Evolutionary conservation across 2,888 invertebrate genomes (phyloP).

Genomic region (Morpho deidamia): DNA sequence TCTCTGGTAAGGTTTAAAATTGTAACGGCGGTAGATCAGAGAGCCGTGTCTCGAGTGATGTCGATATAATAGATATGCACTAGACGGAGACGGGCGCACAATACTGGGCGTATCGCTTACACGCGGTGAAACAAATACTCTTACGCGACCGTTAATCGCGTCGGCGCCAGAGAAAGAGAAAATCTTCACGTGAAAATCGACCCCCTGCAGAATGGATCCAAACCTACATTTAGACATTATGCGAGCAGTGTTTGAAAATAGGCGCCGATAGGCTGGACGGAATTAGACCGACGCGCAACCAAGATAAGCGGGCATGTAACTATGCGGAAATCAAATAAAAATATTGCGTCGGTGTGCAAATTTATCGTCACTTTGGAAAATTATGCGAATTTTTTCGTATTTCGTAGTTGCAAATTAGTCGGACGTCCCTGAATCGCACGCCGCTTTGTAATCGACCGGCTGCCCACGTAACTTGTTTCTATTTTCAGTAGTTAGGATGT

Average conservation of each 20-base stretch:
- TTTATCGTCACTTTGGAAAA: conserved; percentile 60
- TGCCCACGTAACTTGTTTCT: conserved; percentile 66
- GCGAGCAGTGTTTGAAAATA: conserved; percentile 55
- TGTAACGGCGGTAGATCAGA: conserved; percentile 57
- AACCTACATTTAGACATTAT: conserved; percentile 52
- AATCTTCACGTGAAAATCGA: conserved; percentile 61
- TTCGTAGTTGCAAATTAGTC: conserved; percentile 50
- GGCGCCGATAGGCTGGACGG: conserved; percentile 52
- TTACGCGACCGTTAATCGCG: conserved; percentile 61
- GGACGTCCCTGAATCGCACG: conserved; percentile 53
- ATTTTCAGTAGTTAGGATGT: conserved; percentile 54
- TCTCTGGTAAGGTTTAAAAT: conserved; percentile 39
- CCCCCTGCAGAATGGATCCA: conserved; percentile 34
- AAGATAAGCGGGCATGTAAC: conserved; percentile 58
- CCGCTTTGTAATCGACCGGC: conserved; percentile 56
- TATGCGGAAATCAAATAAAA: conserved; percentile 72
- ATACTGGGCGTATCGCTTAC: conserved; percentile 68
- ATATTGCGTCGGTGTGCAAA: conserved; percentile 65
- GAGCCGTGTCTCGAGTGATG: conserved; percentile 55
- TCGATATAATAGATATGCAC: conserved; percentile 69
- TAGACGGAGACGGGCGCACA: conserved; percentile 67
- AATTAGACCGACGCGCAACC: conserved; percentile 62
- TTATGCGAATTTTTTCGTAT: conserved; percentile 54
- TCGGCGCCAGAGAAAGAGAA: conserved; percentile 60
- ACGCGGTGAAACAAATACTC: conserved; percentile 66